Evolutionary conservation across 2,888 invertebrate species (phyloP), one percentile per base, ranked within the genome.

Genomic region (Drosophila recens): DNA sequence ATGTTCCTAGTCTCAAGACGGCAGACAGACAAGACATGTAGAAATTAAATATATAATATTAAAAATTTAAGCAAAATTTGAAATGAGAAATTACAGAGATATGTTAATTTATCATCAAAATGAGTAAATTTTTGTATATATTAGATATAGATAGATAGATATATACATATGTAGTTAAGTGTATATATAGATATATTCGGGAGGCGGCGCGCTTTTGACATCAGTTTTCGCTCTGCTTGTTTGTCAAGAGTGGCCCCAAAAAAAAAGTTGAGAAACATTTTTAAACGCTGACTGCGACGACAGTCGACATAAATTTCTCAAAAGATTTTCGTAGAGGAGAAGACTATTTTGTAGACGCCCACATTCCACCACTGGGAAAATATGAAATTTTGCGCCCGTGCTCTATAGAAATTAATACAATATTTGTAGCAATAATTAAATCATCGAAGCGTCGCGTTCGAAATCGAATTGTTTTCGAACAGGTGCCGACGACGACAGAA

Each of bases 381-480:
- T 30, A 42, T 13, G 40, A 48, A 46, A 38, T 62, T 61, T 62
- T 78, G 72, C 51, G 57, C 57, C 57, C 77, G 72, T 58, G 23
- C 59, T 66, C 62, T 71, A 72, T 70, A 65, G 75, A 56, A 34
- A 71, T 64, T 62, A 73, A 62, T n/a, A n/a, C n/a, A n/a, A n/a
- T 64, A 45, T 33, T 51, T 61, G 3, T 58, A 45, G 70, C 79
- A 85, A 85, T 85, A 85, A 85, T 89, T 89, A 89, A 85, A 87
- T 87, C 86, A 85, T 85, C 85, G 84, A 85, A 89, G 51, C 74
- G 46, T 67, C 53, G 72, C 65, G 80, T 64, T 66, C 65, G 17
- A 72, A 85, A 87, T 85, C 88, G 84, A 85, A 85, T 89, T 89
- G 80, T 89, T 87, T 87, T 85, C 72, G 66, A 85, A 77, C 84